Percentiles rank a stretch among this genome's conserved stretches.
Evolutionary conservation across 2,797 vertebrate species (phyloP).

Genomic region (Pampus argenteus): DNA sequence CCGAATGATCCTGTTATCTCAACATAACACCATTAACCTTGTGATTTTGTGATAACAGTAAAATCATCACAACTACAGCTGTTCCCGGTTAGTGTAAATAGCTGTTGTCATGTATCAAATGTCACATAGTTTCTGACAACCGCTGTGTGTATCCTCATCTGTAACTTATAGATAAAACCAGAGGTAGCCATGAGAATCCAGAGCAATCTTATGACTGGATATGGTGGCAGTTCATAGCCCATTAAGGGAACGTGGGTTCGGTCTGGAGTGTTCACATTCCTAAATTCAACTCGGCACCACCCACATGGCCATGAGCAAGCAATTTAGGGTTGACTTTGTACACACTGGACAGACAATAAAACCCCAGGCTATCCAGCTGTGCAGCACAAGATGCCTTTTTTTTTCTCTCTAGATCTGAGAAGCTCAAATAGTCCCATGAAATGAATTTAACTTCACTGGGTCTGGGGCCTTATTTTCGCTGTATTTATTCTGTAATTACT

Average conservation of each 20-base stretch:
- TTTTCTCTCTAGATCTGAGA: not conserved
- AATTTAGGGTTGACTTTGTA: constrained; percentile 20
- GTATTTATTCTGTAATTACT: not conserved
- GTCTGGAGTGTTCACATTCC: not conserved
- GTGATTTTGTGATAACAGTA: not conserved
- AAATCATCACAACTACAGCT: not conserved
- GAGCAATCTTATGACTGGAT: constrained; percentile 16
- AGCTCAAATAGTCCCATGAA: not conserved
- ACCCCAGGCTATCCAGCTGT: constrained; percentile 29
- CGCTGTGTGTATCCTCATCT: not conserved
- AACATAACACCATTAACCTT: constrained; percentile 8
- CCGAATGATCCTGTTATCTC: not conserved
- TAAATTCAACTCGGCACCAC: constrained; percentile 18
- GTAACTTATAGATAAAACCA: not conserved
- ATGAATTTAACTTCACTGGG: not conserved
- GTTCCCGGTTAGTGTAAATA: not conserved
- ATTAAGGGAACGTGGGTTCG: not conserved
- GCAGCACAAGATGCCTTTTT: not conserved
- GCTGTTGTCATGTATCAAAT: not conserved
- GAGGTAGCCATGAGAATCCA: constrained; percentile 12
- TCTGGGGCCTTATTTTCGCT: not conserved
- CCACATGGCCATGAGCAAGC: not conserved
- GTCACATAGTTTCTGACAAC: not conserved
- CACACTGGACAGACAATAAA: constrained; percentile 11
- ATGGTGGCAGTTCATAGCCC: not conserved